A percentile compares a stretch with the other conserved stretches of the same genome.
Conservation (phyloP, 2,888 invertebrate species). For the Eumacrocentrus americanus region DNA sequence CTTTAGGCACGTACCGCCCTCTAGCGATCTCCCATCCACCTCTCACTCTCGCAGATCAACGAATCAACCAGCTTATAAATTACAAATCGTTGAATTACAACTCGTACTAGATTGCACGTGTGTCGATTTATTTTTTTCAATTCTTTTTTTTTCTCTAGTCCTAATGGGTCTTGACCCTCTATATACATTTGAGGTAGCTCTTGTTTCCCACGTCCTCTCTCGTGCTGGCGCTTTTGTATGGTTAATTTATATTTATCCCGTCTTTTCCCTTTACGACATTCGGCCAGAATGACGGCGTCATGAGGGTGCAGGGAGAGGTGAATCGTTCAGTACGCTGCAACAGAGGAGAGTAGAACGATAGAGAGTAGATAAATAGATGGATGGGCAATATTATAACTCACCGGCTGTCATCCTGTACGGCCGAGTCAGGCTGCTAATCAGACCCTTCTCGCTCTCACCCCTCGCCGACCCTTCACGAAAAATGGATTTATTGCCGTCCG, state of each 20-base stretch:
- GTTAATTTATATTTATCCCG: constrained; percentile 29
- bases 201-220: constrained; percentile 24
- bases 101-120: background rate
- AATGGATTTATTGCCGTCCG: constrained; percentile 62
- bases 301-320: too few relatives aligned
- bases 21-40: background rate
- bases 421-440: constrained; percentile 63
- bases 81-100: background rate
- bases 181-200: constrained; percentile 4
- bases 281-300: constrained; percentile 37
- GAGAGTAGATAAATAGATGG: constrained; percentile 62
- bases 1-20: background rate
- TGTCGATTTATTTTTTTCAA: background rate
- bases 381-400: constrained; percentile 63
- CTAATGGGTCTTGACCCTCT: constrained; percentile 1
- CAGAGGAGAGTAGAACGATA: constrained; percentile 46
- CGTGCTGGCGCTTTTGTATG: background rate
- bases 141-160: too few relatives aligned
- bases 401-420: constrained; percentile 62
- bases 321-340: too few relatives aligned
- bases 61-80: constrained; percentile 12
- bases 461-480: constrained; percentile 60
- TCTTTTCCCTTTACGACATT: constrained; percentile 44
- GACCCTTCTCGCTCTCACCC: constrained; percentile 55
- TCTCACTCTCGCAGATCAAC: too few relatives aligned